These are phyloP conservation scores for Gastrophryne carolinensis DNA, from an alignment of 2,797 vertebrate genomes.

Conservation along the genomic window DNA sequence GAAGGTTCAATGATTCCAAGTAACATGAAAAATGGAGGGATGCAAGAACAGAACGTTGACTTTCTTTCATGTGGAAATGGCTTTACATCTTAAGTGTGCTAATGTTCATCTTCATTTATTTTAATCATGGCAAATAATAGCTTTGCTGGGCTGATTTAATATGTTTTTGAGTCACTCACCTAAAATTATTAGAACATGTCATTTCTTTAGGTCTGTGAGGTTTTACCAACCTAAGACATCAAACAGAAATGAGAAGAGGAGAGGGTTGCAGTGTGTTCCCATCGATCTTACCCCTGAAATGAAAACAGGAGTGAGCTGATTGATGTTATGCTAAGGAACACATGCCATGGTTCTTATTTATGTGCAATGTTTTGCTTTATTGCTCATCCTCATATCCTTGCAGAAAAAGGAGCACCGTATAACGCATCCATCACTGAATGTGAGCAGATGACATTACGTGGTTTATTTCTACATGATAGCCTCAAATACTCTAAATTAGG, in stretches of 20 bases:
- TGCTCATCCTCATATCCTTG: conserved; percentile 19
- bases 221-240: conserved; percentile 23
- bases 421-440: conserved; percentile 28
- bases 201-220: neutral
- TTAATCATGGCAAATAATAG: conserved; percentile 13
- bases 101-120: conserved; percentile 23
- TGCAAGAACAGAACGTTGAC: neutral
- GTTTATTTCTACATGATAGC: conserved; percentile 6
- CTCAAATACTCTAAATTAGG: neutral
- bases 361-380: conserved; percentile 24
- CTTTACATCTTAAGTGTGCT: conserved; percentile 26
- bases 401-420: conserved; percentile 7
- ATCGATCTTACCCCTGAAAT: conserved; percentile 41
- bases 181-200: conserved; percentile 15
- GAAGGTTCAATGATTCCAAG: conserved; percentile 27
- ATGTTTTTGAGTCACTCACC: neutral
- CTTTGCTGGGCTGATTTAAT: conserved; percentile 9
- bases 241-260: conserved; percentile 29
- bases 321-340: conserved; percentile 35
- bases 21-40: conserved; percentile 9
- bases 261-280: conserved; percentile 40
- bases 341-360: conserved; percentile 33
- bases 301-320: conserved; percentile 19
- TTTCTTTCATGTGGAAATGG: conserved; percentile 30
- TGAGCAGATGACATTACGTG: neutral